Percentiles rank a stretch among this genome's conserved stretches.
phyloP scores from a whole-genome alignment of 2,113 vertebrate species.

The Xiphias gladius region DNA sequence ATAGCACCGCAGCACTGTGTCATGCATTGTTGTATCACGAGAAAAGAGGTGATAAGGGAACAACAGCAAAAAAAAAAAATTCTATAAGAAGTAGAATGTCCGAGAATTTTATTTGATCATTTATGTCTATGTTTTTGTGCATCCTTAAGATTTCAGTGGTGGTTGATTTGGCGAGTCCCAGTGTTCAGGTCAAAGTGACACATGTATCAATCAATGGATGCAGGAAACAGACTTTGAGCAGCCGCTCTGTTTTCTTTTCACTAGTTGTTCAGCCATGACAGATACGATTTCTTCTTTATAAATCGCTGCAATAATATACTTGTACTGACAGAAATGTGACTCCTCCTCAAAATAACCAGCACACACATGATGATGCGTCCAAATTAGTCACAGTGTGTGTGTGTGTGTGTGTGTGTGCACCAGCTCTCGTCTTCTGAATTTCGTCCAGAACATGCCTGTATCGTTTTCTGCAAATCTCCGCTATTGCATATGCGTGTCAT shows the following conservation, averaged over 20 bases:
- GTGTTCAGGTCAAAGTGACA: background rate
- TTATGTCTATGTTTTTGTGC: background rate
- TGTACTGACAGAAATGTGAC: background rate
- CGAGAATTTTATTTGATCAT: background rate
- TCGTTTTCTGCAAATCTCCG: background rate
- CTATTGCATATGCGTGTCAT: background rate
- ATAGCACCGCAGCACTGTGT: constrained; percentile 1
- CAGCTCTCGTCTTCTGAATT: too few species aligned
- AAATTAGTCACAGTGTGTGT: background rate
- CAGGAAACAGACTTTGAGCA: background rate
- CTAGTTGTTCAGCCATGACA: background rate
- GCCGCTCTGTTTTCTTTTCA: background rate
- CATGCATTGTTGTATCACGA: background rate
- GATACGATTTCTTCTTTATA: background rate
- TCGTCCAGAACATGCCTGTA: background rate
- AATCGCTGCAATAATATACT: background rate
- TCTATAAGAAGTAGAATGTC: background rate
- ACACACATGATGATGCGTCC: background rate
- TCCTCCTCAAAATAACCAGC: background rate
- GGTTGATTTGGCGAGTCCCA: too few species aligned
- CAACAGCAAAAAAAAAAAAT: background rate
- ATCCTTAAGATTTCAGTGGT: background rate
- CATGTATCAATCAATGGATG: background rate
- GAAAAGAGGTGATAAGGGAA: too few species aligned
- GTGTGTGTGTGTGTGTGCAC: background rate